Conservation (phyloP, 2,888 invertebrate genomes). For the Labia minor region DNA sequence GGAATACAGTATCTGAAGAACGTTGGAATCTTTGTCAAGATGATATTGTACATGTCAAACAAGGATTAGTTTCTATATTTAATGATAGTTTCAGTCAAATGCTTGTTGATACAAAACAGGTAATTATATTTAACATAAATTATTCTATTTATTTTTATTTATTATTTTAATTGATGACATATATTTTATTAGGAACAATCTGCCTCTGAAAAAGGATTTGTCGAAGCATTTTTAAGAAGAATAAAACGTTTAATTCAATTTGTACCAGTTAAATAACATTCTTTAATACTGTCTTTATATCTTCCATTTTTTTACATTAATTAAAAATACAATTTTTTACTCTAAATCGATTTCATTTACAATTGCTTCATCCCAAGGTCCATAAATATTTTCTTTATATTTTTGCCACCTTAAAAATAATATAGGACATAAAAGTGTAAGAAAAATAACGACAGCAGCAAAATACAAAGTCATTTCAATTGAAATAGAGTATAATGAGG, state of each 20-base stretch:
- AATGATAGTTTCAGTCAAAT: slow-evolving; percentile 69
- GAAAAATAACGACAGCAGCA: slow-evolving; percentile 46
- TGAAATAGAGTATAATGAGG: slow-evolving; percentile 41
- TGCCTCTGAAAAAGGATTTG: slow-evolving; percentile 54
- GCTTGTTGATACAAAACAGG: slow-evolving; percentile 55
- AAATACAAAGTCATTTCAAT: slow-evolving; percentile 49
- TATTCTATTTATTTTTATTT: not conserved
- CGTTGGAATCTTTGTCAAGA: slow-evolving; percentile 47
- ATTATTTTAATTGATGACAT: slow-evolving; percentile 15
- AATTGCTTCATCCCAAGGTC: slow-evolving; percentile 95
- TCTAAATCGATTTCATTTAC: slow-evolving; percentile 37
- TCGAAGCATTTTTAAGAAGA: slow-evolving; percentile 63
- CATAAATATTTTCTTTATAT: slow-evolving; percentile 85
- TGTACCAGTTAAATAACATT: slow-evolving; percentile 45
- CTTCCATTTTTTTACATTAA: not conserved
- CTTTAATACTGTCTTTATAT: too few species aligned
- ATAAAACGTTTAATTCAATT: slow-evolving; percentile 72
- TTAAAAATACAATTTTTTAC: slow-evolving; percentile 18
- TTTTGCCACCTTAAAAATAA: slow-evolving; percentile 66
- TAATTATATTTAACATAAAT: slow-evolving; percentile 29
- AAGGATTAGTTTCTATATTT: slow-evolving; percentile 59
- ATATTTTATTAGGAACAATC: slow-evolving; percentile 44
- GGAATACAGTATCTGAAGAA: slow-evolving; percentile 31
- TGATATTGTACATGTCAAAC: slow-evolving; percentile 55
- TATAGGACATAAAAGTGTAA: slow-evolving; percentile 61